Evolutionary conservation across 2,113 vertebrate species (phyloP).

Genomic region (Vidua chalybeata): DNA sequence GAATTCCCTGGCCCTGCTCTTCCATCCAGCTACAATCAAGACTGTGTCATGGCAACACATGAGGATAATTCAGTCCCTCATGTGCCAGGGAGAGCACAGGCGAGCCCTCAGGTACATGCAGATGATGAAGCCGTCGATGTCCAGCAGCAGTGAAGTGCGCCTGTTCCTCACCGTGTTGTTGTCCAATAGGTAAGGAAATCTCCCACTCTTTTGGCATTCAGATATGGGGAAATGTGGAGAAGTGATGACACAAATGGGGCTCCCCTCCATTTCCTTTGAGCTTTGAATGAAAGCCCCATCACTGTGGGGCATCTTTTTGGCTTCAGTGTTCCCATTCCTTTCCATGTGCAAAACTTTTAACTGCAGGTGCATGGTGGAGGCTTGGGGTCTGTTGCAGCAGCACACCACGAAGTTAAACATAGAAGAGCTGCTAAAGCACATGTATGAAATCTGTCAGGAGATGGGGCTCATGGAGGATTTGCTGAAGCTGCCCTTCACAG

Average conservation of each 20-base stretch:
- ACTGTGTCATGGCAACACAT: slow-evolving; percentile 87
- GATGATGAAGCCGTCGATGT: slow-evolving; percentile 80
- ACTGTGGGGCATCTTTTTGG: background rate
- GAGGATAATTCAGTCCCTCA: slow-evolving; percentile 86
- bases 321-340: background rate
- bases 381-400: slow-evolving; percentile 85
- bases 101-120: slow-evolving; percentile 89
- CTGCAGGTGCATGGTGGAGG: slow-evolving; percentile 88
- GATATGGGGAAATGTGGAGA: background rate
- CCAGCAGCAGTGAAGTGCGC: slow-evolving; percentile 77
- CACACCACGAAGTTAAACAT: slow-evolving; percentile 80
- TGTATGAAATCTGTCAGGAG: slow-evolving; percentile 89
- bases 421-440: slow-evolving; percentile 82
- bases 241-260: rapidly evolving
- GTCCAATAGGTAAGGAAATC: slow-evolving; percentile 84
- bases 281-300: too few relatives aligned
- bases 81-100: slow-evolving; percentile 88
- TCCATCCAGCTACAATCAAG: slow-evolving; percentile 87
- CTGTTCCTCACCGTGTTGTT: slow-evolving; percentile 90
- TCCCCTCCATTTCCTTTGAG: background rate
- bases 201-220: rapidly evolving
- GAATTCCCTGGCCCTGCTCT: slow-evolving; percentile 88
- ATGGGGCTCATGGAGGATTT: slow-evolving; percentile 90
- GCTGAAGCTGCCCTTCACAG: slow-evolving; percentile 87
- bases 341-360: background rate